Evolutionary conservation across 2,797 vertebrate genomes (phyloP), one percentile per base, ranked within the genome.

Genomic region (Pangasius macronema): DNA sequence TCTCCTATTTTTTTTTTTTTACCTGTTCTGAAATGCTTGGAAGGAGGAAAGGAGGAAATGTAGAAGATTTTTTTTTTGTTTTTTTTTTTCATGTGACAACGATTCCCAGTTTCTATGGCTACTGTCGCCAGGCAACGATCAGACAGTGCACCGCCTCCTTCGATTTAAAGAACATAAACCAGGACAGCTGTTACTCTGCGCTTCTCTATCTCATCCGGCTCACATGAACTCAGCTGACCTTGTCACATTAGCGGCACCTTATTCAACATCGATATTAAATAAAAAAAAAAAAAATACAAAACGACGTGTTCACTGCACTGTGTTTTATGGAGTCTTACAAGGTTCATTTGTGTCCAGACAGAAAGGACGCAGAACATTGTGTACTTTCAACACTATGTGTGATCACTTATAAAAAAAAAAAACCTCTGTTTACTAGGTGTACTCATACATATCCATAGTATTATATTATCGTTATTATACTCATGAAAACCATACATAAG

Each of bases 121-220:
- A 89, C 88, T 82, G 88, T 87, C 83, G 51, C 88, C 86, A 85
- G 65, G 88, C 88, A 89, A 87, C 86, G 30, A 85, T 89, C 77
- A 82, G 77, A 87, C 82, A 85, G 36, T 51, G 49, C 84, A 88
- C 76, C 68, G 11, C 46, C 85, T 84, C 79, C 61, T 83, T 85
- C 39, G 39, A 82, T 73, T 46, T 88, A 80, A 81, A 87, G 82
- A 80, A 88, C 51, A 70, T 22, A 79, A 84, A 59, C 9, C 51
- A 39, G 27, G 7, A 53, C 53, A 77, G 53, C 22, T 22, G 3
- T 61, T 51, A n/a, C 72, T n/a, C 83, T n/a, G 33, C 13, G 39
- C 79, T 59, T 73, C 65, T 84, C 27, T 14, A 39, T 53, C 30
- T 70, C 7, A 84, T 63, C 53, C 30, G 36, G 18, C 51, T 87